A percentile compares a stretch with the other conserved stretches of the same genome.
phyloP scores from a whole-genome alignment of 2,113 vertebrate genomes.

The Ornithorhynchus anatinus region DNA sequence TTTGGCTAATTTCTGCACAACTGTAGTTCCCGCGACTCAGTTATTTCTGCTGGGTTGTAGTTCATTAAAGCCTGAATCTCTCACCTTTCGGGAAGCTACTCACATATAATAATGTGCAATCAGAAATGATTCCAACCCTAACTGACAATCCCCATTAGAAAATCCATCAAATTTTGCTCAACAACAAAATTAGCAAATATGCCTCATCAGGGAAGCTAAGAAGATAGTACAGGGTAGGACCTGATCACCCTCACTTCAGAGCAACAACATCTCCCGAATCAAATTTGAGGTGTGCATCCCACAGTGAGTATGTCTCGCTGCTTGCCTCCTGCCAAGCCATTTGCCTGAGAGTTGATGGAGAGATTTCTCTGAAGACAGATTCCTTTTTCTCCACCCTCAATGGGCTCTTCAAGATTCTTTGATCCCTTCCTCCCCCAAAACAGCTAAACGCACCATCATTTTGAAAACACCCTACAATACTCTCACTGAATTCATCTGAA shows the following conservation, averaged over 20 bases:
- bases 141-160: neutral
- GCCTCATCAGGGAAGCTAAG: neutral
- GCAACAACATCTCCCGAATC: neutral
- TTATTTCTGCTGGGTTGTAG: neutral
- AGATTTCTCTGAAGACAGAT: neutral
- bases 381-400: neutral
- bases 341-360: neutral
- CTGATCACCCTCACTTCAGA: neutral
- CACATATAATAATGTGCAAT: neutral
- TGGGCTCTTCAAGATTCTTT: neutral
- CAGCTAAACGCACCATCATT: neutral
- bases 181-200: neutral
- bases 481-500: neutral
- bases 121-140: neutral
- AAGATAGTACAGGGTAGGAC: neutral
- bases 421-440: neutral
- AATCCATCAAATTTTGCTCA: neutral
- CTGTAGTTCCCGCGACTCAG: neutral
- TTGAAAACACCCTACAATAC: neutral
- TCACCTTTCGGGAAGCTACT: neutral
- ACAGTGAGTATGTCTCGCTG: neutral
- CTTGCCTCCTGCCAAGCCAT: neutral
- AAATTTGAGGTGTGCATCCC: neutral
- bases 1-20: neutral
- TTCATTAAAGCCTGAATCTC: neutral